These are phyloP conservation scores for Sogatella furcifera DNA, from an alignment of 1,140 invertebrate genomes.

Conservation along the genomic window DNA sequence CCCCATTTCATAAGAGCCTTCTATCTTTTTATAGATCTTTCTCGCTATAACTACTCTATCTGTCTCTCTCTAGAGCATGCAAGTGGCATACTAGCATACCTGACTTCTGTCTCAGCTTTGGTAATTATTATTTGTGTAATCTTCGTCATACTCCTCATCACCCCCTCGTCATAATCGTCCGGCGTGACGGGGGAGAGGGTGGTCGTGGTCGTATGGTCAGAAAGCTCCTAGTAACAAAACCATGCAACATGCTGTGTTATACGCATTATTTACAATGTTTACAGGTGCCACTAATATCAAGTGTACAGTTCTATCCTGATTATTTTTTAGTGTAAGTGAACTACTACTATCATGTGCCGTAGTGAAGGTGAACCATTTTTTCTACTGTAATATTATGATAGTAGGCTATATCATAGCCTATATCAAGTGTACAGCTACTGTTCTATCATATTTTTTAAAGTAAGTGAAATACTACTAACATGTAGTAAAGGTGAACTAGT, in stretches of 20 bases:
- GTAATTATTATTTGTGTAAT: background rate
- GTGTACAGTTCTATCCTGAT: background rate
- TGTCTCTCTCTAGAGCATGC: too few species aligned
- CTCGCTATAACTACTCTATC: too few species aligned
- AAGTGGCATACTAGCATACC: background rate
- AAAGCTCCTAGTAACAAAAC: background rate
- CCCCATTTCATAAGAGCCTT: too few species aligned
- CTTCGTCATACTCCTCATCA: background rate
- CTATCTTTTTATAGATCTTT: too few species aligned
- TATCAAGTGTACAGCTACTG: too few species aligned
- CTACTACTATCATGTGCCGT: background rate
- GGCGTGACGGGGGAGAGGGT: background rate
- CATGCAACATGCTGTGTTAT: background rate
- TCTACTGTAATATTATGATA: too few species aligned
- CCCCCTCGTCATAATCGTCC: background rate
- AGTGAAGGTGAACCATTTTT: too few species aligned
- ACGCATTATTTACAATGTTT: background rate
- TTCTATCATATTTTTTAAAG: too few species aligned
- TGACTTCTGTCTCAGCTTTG: background rate
- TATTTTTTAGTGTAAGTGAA: background rate
- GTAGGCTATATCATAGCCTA: too few species aligned
- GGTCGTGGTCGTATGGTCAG: background rate
- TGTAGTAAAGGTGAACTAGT: too few species aligned
- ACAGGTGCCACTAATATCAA: background rate
- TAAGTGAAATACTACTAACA: too few species aligned